Percentiles rank a stretch among this genome's conserved stretches.
Conservation (phyloP, 2,888 invertebrate genomes). For the Calliphora vomitoria region DNA sequence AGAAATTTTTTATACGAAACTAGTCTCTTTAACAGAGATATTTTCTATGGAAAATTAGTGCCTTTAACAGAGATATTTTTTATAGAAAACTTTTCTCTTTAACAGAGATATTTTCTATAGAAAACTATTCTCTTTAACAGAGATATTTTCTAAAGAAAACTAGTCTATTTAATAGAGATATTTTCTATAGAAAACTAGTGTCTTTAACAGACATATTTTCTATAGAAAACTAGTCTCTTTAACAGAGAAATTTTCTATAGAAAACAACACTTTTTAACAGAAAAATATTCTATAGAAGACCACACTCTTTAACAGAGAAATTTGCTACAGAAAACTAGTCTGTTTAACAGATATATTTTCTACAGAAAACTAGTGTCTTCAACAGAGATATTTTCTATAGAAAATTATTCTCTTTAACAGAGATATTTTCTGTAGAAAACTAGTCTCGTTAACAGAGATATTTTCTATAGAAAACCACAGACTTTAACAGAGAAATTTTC, state of each 20-base stretch:
- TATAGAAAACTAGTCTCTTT: not conserved
- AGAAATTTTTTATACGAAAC: constrained; percentile 2
- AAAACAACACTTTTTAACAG: not conserved
- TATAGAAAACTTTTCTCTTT: not conserved
- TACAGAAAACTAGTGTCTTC: not conserved
- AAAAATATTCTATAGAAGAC: not conserved
- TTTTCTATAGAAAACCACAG: not conserved
- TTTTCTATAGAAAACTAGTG: not conserved
- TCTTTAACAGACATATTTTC: not conserved
- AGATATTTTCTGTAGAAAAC: not conserved
- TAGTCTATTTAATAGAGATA: not conserved
- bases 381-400: not conserved
- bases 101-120: not conserved
- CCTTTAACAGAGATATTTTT: not conserved
- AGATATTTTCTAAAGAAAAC: not conserved
- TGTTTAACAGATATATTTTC: not conserved
- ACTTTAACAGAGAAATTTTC: not conserved
- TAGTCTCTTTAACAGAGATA: not conserved
- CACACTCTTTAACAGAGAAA: not conserved
- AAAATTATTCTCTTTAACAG: not conserved
- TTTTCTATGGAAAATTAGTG: not conserved
- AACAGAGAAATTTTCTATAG: not conserved
- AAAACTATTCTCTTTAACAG: not conserved
- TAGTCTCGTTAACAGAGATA: not conserved
- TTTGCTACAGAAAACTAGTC: not conserved